Conservation (phyloP, 2,888 invertebrate species). For the Tolmerus cingulatus region DNA sequence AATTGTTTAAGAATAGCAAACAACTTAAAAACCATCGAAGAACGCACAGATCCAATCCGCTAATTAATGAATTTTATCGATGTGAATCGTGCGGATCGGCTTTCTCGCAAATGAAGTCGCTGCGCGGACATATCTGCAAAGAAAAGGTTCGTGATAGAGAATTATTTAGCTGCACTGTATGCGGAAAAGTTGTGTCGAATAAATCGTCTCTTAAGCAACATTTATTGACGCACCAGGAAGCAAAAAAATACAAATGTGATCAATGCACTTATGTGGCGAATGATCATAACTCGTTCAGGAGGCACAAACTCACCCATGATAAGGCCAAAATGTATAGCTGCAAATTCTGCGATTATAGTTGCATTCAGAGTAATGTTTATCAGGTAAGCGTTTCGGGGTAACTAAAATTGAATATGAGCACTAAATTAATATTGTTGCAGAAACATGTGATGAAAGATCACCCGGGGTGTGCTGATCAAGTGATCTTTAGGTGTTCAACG, state of each 20-base stretch:
- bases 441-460: conserved; percentile 81
- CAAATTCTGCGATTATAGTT: conserved; percentile 78
- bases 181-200: conserved; percentile 56
- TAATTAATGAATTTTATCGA: conserved; percentile 52
- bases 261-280: conserved; percentile 76
- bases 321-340: conserved; percentile 81
- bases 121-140: conserved; percentile 67
- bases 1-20: conserved; percentile 80
- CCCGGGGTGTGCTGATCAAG: conserved; percentile 71
- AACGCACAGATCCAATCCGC: conserved; percentile 65
- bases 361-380: conserved; percentile 82
- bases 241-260: conserved; percentile 74
- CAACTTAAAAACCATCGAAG: conserved; percentile 80
- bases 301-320: conserved; percentile 80
- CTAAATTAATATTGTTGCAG: conserved; percentile 48
- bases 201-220: conserved; percentile 68
- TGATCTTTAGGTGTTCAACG: conserved; percentile 64
- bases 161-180: conserved; percentile 63
- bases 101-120: conserved; percentile 60
- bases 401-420: not conserved
- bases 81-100: conserved; percentile 63
- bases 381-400: conserved; percentile 62
- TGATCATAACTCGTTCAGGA: conserved; percentile 82
- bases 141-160: conserved; percentile 66
- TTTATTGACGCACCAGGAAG: conserved; percentile 59